These are phyloP conservation scores for Xiphophorus maculatus DNA, from an alignment of 2,113 vertebrate species.

Conservation along the genomic window DNA sequence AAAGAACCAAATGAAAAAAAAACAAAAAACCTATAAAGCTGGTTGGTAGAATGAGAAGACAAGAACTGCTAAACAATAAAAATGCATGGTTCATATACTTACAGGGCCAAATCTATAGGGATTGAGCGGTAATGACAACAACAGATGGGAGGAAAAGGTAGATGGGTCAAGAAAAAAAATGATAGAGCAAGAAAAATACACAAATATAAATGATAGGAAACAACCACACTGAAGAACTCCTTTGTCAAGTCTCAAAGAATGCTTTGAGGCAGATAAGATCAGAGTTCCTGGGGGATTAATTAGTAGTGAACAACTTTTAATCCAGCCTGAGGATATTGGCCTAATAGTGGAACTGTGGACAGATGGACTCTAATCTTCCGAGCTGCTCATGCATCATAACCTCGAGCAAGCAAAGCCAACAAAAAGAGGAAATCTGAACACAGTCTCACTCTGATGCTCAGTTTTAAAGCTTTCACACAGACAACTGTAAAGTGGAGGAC, in stretches of 20 bases:
- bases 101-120: conserved; percentile 46
- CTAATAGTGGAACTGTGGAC: conserved; percentile 57
- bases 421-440: conserved; percentile 35
- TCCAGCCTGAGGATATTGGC: conserved; percentile 50
- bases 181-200: conserved; percentile 35
- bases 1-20: conserved; percentile 27
- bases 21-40: conserved; percentile 23
- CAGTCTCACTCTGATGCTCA: conserved; percentile 28
- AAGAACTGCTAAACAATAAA: conserved; percentile 41
- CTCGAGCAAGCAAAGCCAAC: conserved; percentile 20
- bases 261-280: conserved; percentile 56
- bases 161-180: conserved; percentile 6
- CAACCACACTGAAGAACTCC: conserved; percentile 11
- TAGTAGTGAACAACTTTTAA: conserved; percentile 52
- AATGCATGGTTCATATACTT: conserved; percentile 44
- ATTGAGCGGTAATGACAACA: conserved; percentile 40
- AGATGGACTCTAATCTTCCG: conserved; percentile 54
- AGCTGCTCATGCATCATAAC: conserved; percentile 28
- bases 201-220: conserved; percentile 16
- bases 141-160: conserved; percentile 53
- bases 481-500: conserved; percentile 45
- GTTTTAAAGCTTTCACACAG: conserved; percentile 50
- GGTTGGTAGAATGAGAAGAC: conserved; percentile 23
- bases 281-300: conserved; percentile 48
- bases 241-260: conserved; percentile 41